phyloP scores from a whole-genome alignment of 2,113 vertebrate genomes.

The Benitochromis conjunctus region DNA sequence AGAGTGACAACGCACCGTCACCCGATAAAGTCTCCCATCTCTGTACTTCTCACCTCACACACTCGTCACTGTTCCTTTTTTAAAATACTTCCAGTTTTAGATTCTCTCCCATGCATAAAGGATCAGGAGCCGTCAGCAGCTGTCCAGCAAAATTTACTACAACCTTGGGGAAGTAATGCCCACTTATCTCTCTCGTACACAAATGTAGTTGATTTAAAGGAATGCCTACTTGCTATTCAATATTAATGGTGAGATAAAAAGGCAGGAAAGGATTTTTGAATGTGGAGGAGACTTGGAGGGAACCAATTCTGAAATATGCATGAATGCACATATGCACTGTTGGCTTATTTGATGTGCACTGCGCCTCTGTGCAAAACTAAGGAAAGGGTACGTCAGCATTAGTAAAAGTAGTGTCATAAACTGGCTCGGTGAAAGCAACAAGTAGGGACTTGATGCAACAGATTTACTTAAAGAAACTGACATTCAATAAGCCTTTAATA shows the following conservation, averaged over 20 bases:
- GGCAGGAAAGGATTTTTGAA: constrained; percentile 23
- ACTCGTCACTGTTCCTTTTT: not conserved
- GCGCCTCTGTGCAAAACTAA: not conserved
- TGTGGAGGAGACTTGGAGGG: not conserved
- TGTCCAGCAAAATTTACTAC: constrained; percentile 34
- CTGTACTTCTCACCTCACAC: constrained; percentile 21
- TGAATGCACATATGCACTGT: constrained; percentile 24
- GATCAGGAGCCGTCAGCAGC: constrained; percentile 15
- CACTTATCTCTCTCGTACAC: constrained; percentile 60
- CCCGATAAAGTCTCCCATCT: not conserved
- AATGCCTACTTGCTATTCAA: constrained; percentile 46
- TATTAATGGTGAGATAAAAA: constrained; percentile 60
- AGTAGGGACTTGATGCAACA: not conserved
- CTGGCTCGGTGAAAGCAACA: not conserved
- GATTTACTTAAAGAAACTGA: not conserved
- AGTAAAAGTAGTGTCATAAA: not conserved
- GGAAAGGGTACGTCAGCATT: not conserved
- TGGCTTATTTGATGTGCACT: not conserved
- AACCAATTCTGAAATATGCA: constrained; percentile 46
- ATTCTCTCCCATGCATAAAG: constrained; percentile 20
- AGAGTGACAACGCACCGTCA: not conserved
- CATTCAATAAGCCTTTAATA: not conserved
- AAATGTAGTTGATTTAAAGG: constrained; percentile 52
- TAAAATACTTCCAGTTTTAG: constrained; percentile 2
- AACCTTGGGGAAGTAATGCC: constrained; percentile 26